Evolutionary conservation across 1,140 invertebrate genomes (phyloP), one percentile per base, ranked within the genome.

Genomic region (Drosophila ironensis): DNA sequence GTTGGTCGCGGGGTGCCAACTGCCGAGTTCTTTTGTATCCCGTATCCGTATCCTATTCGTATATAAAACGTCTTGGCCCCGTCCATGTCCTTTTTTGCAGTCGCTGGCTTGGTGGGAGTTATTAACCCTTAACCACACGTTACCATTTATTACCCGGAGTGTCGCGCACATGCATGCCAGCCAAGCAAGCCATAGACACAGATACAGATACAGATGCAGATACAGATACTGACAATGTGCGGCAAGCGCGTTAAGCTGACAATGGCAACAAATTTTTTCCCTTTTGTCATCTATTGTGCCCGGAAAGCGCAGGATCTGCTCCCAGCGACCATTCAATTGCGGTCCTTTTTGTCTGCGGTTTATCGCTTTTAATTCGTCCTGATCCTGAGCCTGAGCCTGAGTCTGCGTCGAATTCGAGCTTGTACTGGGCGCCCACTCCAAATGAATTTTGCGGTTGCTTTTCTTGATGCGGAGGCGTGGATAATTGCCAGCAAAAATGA

Each of bases 91-190:
- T 45, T 54, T 35, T 61, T 28, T 48, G 19, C 37, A 16, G 44
- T 45, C 20, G 59, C 41, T 19, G 4, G 4, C 51, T 81, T 82
- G 68, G 78, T 82, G 76, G 74, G 52, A 86, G 78, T 82, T 82
- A 82, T 82, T 82, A 82, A 82, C 78, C 78, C 78, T 82, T 82
- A 82, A 86, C 78, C 78, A 60, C 78, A 82, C 64, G 76, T 82
- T 78, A 82, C 60, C 78, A 82, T 82, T 82, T 82, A 82, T 82
- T 84, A 82, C 69, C 61, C 73, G 63, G 52, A 74, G 72, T 72
- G 72, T 72, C 41, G 44, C 44, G 53, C 48, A 60, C 70, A 69
- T 51, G 63, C 51, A 70, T 3, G 70, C 38, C 51, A 53, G 24
- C 68, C 35, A 22, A 22, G 2, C 20, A 22, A 22, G 2, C 20